Conservation (phyloP, 1,140 invertebrate species). For the Saccostrea cuccullata region DNA sequence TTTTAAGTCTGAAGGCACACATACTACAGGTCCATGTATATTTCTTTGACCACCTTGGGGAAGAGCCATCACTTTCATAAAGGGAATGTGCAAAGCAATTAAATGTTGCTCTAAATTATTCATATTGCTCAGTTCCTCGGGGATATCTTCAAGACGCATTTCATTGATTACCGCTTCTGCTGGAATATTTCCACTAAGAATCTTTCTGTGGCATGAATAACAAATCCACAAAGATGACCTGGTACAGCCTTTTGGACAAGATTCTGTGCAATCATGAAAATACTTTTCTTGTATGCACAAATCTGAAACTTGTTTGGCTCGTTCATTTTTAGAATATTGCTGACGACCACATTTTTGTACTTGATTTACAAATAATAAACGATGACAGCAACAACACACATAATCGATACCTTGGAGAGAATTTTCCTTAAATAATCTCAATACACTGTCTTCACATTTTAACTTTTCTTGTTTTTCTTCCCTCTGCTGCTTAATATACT, state of each 20-base stretch:
- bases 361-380: constrained; percentile 20
- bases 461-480: background rate
- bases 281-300: constrained; percentile 6
- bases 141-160: too few relatives aligned
- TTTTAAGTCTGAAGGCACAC: background rate
- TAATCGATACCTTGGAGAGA: background rate
- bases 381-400: constrained; percentile 36
- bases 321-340: constrained; percentile 24
- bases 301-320: background rate
- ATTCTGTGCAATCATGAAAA: constrained; percentile 22
- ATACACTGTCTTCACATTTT: background rate
- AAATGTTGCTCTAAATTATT: background rate
- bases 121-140: constrained; percentile 21
- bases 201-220: constrained; percentile 19
- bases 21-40: too few relatives aligned
- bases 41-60: too few relatives aligned
- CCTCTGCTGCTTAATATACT: background rate
- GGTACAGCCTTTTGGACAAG: background rate
- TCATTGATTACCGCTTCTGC: background rate
- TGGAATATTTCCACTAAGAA: background rate
- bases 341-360: constrained; percentile 9
- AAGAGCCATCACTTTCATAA: too few relatives aligned
- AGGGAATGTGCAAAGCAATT: too few relatives aligned
- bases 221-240: background rate
- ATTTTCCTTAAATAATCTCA: background rate